Base-by-base conservation (phyloP, 2,797 vertebrate species). In the Poeciliopsis presidionis region DNA sequence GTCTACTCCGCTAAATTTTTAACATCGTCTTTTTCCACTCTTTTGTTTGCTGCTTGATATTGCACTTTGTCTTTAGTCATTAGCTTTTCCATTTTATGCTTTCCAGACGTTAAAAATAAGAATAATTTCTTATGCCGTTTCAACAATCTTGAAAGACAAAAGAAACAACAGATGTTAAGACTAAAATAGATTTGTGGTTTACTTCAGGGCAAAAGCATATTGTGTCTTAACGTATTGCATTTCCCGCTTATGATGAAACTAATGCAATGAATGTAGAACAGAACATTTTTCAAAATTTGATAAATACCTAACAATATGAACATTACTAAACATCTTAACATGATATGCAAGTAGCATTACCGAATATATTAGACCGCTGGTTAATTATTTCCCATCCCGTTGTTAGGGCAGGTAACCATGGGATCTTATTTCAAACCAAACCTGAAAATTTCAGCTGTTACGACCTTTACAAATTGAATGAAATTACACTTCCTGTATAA, bases 401-500 rank as follows among this genome's bases (percentile, higher is more conserved):
- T 28, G 51, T 20, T 47, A 33, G 28, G 47, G 30, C 49, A 80
- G 61, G 79, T 69, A 28, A 53, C 51, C 18, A 33, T 41, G 74
- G 28, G 73, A 77, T 70, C 73, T 73, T 82, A 74, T 80, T 85
- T 89, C 49, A 70, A 81, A 85, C 36, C 69, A 65, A 72, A 79
- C 16, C 61, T 76, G 43, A 80, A 84, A 90, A 86, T 79, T 74
- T 78, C 47, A 71, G 75, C 77, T 77, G 75, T 75, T 81, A 79
- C 90, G 91, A 91, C 84, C 88, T 92, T 89, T 85, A 72, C 75
- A 85, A 92, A 84, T 74, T 5, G 61, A 74, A 74, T 72, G 78
- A 93, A 92, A 91, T 86, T 81, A 84, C 81, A 78, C 79, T 85
- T 86, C 74, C 78, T 76, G 87, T 90, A 82, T 90, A 77, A 90